phyloP scores from a whole-genome alignment of 2,797 vertebrate genomes.

The Amblyopsis hoosieri region DNA sequence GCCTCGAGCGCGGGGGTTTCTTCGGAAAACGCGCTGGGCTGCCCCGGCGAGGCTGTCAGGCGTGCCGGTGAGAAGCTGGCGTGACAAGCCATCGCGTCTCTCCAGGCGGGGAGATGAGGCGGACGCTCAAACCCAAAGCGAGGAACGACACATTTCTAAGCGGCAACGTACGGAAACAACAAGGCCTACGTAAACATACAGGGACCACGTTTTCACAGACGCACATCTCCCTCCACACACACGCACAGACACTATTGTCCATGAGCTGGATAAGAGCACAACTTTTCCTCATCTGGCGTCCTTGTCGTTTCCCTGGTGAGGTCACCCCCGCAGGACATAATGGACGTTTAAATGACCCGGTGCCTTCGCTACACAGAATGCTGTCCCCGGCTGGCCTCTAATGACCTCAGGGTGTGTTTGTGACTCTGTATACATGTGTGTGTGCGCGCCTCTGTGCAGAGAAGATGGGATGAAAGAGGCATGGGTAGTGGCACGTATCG shows the following conservation, averaged over 20 bases:
- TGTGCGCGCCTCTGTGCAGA: constrained; percentile 12
- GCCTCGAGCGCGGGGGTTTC: too few species aligned
- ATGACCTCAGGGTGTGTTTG: constrained; percentile 17
- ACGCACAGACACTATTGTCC: not conserved
- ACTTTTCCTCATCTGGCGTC: not conserved
- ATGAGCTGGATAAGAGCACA: not conserved
- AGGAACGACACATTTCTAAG: constrained; percentile 31
- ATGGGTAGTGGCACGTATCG: constrained; percentile 51
- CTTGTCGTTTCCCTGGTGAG: constrained; percentile 12
- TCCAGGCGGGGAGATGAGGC: constrained; percentile 44
- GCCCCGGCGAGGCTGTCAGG: constrained; percentile 58
- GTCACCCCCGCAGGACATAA: constrained; percentile 29
- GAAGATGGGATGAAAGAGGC: constrained; percentile 30
- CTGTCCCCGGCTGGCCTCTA: constrained; percentile 10
- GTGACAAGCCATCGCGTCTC: constrained; percentile 63
- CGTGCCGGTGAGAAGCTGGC: constrained; percentile 42
- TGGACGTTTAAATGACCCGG: constrained; percentile 33
- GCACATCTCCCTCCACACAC: not conserved
- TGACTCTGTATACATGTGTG: not conserved
- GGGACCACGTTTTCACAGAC: not conserved
- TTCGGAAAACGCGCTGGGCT: constrained; percentile 11
- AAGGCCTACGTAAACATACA: constrained; percentile 33
- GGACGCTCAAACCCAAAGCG: constrained; percentile 19
- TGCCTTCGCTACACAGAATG: constrained; percentile 7
- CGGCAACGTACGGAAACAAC: constrained; percentile 22